Percentiles rank a stretch among this genome's conserved stretches.
These are phyloP conservation scores for Gallinago solitaria DNA, from an alignment of 2,797 vertebrate genomes.

Conservation along the genomic window DNA sequence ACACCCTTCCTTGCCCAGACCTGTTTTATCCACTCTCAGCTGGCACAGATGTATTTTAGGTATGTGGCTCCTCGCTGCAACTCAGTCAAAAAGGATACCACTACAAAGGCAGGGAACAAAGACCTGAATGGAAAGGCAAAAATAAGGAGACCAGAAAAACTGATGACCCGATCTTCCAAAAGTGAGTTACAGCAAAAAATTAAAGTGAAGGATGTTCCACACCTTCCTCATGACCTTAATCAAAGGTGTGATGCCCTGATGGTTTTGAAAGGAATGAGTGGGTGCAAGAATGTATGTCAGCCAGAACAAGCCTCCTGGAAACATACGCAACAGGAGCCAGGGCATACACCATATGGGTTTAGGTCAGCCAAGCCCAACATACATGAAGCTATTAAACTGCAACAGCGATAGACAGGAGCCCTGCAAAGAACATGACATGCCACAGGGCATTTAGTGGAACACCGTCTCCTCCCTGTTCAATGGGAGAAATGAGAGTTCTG, in stretches of 20 bases:
- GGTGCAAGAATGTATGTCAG: neutral
- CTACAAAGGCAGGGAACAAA: neutral
- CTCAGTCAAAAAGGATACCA: neutral
- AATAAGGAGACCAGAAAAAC: neutral
- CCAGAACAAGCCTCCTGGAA: neutral
- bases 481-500: neutral
- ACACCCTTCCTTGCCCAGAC: constrained; percentile 10
- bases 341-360: neutral
- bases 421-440: neutral
- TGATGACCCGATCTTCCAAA: neutral
- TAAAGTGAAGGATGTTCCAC: neutral
- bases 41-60: neutral
- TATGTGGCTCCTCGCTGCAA: neutral
- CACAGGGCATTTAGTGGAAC: neutral
- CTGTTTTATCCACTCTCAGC: neutral
- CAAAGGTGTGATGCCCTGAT: neutral
- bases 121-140: neutral
- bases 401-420: neutral
- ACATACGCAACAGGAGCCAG: neutral
- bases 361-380: neutral
- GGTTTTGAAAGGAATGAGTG: neutral
- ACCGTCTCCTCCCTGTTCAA: neutral
- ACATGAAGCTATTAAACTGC: neutral
- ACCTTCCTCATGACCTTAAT: neutral
- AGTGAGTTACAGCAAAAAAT: neutral